Evolutionary conservation across 2,797 vertebrate species (phyloP).

Genomic region (Diplodus sargus): DNA sequence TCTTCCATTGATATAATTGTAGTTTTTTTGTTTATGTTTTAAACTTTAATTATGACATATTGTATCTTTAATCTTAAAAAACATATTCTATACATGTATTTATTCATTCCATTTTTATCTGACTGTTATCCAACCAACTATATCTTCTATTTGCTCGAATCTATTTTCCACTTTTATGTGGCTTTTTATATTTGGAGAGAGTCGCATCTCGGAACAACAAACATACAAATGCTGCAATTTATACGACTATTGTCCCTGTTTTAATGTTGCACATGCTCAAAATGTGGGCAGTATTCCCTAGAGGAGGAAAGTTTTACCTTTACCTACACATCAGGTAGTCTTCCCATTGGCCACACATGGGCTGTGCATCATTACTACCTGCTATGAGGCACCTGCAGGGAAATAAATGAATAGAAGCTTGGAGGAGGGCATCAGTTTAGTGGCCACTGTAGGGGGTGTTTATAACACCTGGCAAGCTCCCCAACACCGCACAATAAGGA

Average conservation of each 20-base stretch:
- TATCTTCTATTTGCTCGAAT: neutral
- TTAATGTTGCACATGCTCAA: neutral
- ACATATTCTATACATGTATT: no score
- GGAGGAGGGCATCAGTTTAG: slow-evolving; percentile 68
- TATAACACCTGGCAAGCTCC: slow-evolving; percentile 65
- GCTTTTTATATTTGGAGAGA: neutral
- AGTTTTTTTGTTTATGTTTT: no score
- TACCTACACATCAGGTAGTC: slow-evolving; percentile 36
- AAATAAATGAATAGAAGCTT: slow-evolving; percentile 72
- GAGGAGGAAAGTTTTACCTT: slow-evolving; percentile 30
- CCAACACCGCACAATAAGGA: slow-evolving; percentile 53
- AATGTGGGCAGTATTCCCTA: slow-evolving; percentile 7
- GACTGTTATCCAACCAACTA: accelerated
- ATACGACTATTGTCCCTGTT: neutral
- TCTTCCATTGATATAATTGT: no score
- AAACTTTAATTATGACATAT: no score
- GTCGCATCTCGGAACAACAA: neutral
- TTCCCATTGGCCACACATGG: slow-evolving; percentile 21
- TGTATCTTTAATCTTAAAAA: no score
- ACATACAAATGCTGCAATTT: neutral
- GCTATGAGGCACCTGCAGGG: slow-evolving; percentile 70
- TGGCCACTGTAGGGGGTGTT: slow-evolving; percentile 56
- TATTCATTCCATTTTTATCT: no score
- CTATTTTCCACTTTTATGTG: neutral
- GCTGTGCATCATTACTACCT: slow-evolving; percentile 63